A percentile compares a stretch with the other conserved stretches of the same genome.
phyloP scores from a whole-genome alignment of 2,797 vertebrate genomes.

The Apogon hyalosoma region DNA sequence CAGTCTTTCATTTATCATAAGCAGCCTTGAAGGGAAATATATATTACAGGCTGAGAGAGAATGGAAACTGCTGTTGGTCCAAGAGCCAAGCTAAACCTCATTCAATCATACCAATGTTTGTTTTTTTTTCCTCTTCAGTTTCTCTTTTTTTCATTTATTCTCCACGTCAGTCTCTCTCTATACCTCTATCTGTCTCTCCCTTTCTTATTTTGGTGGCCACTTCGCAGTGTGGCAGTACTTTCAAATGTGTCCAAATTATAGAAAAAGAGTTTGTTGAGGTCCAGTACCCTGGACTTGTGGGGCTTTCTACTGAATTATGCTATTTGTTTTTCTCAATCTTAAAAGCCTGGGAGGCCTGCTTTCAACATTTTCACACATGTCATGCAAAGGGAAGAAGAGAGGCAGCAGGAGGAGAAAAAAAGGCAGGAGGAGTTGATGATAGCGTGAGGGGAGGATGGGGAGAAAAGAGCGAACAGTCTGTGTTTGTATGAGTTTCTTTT shows the following conservation, averaged over 20 bases:
- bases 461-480: background rate
- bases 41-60: conserved; percentile 38
- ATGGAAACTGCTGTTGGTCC: conserved; percentile 42
- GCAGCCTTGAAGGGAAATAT: conserved; percentile 49
- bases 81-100: conserved; percentile 52
- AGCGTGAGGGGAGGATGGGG: conserved; percentile 14
- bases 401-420: conserved; percentile 13
- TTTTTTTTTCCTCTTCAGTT: conserved; percentile 32
- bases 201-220: conserved; percentile 23
- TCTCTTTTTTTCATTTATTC: background rate
- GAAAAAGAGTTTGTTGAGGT: conserved; percentile 37
- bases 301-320: conserved; percentile 80
- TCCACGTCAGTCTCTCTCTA: conserved; percentile 15
- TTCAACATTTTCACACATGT: conserved; percentile 78
- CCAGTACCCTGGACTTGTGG: conserved; percentile 61
- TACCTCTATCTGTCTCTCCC: conserved; percentile 15
- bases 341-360: conserved; percentile 72
- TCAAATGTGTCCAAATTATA: conserved; percentile 60
- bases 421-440: conserved; percentile 18
- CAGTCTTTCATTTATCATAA: conserved; percentile 61
- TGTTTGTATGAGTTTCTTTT: conserved; percentile 19
- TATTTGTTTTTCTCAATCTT: conserved; percentile 75
- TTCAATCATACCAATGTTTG: conserved; percentile 49
- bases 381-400: conserved; percentile 52
- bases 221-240: conserved; percentile 26